A percentile compares a stretch with the other conserved stretches of the same genome.
These are phyloP conservation scores for Drosophila jambulina DNA, from an alignment of 1,140 invertebrate genomes.

Conservation along the genomic window DNA sequence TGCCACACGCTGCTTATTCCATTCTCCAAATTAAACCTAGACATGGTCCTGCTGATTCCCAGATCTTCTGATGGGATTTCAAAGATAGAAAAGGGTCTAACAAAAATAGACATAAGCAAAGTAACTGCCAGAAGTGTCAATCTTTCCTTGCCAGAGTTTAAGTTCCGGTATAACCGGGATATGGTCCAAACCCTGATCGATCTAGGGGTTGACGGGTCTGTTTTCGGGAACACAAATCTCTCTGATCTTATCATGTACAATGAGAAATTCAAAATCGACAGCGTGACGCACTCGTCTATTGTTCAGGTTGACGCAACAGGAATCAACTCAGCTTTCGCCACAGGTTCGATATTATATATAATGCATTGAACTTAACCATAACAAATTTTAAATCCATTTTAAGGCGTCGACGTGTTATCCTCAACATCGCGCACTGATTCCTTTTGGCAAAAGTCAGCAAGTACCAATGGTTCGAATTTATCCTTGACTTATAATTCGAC, in stretches of 20 bases:
- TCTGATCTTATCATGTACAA: not conserved
- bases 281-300: not conserved
- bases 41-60: slow-evolving; percentile 7
- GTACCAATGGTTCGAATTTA: not conserved
- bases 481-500: not conserved
- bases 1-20: not conserved
- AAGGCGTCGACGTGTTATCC: not conserved
- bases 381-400: not conserved
- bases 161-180: slow-evolving; percentile 7
- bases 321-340: not conserved
- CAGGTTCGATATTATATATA: slow-evolving; percentile 5
- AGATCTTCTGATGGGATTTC: not conserved
- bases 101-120: not conserved
- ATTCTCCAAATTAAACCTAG: not conserved
- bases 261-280: not conserved
- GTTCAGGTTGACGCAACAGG: not conserved
- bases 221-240: slow-evolving; percentile 4
- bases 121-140: not conserved
- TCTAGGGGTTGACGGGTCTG: not conserved
- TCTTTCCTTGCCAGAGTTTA: not conserved
- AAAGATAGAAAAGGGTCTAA: not conserved
- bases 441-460: not conserved
- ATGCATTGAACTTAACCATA: not conserved
- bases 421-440: not conserved
- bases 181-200: slow-evolving; percentile 21